These are phyloP conservation scores for Apis dorsata DNA, from an alignment of 1,140 invertebrate species.

Conservation along the genomic window DNA sequence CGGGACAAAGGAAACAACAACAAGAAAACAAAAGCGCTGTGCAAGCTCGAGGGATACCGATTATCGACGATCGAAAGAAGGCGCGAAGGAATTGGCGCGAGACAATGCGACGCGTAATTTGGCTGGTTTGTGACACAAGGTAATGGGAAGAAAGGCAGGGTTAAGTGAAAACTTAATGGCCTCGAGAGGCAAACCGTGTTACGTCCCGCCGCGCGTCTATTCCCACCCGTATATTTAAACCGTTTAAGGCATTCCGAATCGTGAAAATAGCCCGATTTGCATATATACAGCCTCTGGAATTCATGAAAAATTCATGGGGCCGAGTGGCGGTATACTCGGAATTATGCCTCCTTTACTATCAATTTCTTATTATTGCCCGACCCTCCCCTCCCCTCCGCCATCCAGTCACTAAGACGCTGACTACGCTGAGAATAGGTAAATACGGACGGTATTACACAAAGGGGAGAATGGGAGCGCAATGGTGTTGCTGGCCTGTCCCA, in stretches of 20 bases:
- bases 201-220: constrained; percentile 70
- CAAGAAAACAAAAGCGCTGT: no score
- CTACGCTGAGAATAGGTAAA: constrained; percentile 52
- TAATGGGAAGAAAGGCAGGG: constrained; percentile 35
- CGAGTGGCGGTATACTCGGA: constrained; percentile 71
- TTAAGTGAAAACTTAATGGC: constrained; percentile 75
- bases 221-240: constrained; percentile 75
- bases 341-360: constrained; percentile 75
- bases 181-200: constrained; percentile 73
- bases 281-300: constrained; percentile 76
- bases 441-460: constrained; percentile 44
- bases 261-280: constrained; percentile 77
- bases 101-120: constrained; percentile 17
- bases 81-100: no score
- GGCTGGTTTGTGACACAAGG: constrained; percentile 27
- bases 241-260: constrained; percentile 76
- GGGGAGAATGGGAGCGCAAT: constrained; percentile 1
- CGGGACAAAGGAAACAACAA: no score
- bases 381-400: neutral
- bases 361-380: constrained; percentile 72
- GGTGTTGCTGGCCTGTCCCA: neutral
- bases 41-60: neutral
- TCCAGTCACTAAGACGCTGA: constrained; percentile 35
- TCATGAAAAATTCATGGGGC: constrained; percentile 78
- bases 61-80: neutral